These are phyloP conservation scores for Garrulus glandarius DNA, from an alignment of 2,797 vertebrate species.

Conservation along the genomic window DNA sequence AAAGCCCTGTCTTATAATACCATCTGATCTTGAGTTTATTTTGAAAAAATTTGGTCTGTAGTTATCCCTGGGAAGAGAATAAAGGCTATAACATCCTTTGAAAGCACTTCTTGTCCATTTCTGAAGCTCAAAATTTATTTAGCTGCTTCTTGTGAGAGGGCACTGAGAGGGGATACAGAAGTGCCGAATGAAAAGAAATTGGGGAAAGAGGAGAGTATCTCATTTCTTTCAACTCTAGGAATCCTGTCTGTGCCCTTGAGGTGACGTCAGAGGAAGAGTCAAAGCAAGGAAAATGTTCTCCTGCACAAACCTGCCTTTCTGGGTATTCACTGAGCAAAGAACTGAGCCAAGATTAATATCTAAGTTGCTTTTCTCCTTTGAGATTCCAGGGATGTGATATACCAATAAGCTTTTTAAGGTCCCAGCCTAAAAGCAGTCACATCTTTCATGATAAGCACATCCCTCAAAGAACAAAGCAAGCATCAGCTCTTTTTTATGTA, in stretches of 20 bases:
- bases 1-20: neutral
- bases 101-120: neutral
- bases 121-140: neutral
- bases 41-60: neutral
- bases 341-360: neutral
- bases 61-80: neutral
- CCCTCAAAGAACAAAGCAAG: constrained; percentile 14
- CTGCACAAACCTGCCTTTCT: neutral
- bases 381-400: neutral
- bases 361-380: constrained; percentile 18
- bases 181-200: neutral
- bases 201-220: neutral
- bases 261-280: neutral
- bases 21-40: neutral
- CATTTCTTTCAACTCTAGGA: neutral
- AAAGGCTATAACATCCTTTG: neutral
- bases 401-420: neutral
- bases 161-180: neutral
- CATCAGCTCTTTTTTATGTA: neutral
- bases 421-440: neutral
- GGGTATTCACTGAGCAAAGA: neutral
- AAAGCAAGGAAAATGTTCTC: neutral
- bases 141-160: neutral
- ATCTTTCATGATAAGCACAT: neutral
- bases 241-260: neutral